Conservation (phyloP, 2,113 vertebrate genomes). For the Boleophthalmus pectinirostris region DNA sequence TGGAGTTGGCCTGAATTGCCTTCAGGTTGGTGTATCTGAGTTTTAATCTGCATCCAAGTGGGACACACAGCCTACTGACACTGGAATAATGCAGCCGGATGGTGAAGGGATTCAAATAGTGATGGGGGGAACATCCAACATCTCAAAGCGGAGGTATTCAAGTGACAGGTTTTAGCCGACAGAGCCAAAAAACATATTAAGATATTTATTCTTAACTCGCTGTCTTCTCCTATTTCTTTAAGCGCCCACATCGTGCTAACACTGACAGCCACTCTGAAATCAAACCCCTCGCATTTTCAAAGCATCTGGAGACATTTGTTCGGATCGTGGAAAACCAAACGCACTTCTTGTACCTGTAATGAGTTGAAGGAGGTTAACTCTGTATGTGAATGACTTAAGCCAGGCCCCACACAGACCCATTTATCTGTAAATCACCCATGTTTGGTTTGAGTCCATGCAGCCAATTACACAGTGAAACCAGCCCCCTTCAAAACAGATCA, state of each 20-base stretch:
- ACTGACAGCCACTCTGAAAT: conserved; percentile 16
- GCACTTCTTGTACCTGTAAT: conserved; percentile 45
- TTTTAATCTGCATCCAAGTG: conserved; percentile 49
- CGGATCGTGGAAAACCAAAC: conserved; percentile 2
- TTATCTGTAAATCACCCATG: conserved; percentile 73
- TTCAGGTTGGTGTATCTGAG: conserved; percentile 33
- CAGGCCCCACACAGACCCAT: conserved; percentile 68
- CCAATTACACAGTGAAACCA: conserved; percentile 65
- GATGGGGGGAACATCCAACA: conserved; percentile 28
- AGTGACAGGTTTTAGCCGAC: conserved; percentile 49
- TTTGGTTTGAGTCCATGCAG: conserved; percentile 47
- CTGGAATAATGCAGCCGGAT: conserved; percentile 21
- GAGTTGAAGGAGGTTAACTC: conserved; percentile 55
- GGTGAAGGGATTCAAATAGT: conserved; percentile 40
- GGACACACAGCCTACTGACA: conserved; percentile 37
- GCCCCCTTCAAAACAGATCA: conserved; percentile 60
- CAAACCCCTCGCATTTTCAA: conserved; percentile 19
- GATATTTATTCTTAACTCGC: conserved; percentile 48
- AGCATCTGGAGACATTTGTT: conserved; percentile 1
- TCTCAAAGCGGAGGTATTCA: conserved; percentile 42
- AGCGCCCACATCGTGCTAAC: conserved; percentile 5
- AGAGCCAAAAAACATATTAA: conserved; percentile 48
- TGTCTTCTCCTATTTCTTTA: conserved; percentile 40
- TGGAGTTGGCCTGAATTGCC: conserved; percentile 16
- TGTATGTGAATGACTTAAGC: conserved; percentile 57